phyloP scores from a whole-genome alignment of 1,140 invertebrate genomes.

The Harpegnathos saltator region DNA sequence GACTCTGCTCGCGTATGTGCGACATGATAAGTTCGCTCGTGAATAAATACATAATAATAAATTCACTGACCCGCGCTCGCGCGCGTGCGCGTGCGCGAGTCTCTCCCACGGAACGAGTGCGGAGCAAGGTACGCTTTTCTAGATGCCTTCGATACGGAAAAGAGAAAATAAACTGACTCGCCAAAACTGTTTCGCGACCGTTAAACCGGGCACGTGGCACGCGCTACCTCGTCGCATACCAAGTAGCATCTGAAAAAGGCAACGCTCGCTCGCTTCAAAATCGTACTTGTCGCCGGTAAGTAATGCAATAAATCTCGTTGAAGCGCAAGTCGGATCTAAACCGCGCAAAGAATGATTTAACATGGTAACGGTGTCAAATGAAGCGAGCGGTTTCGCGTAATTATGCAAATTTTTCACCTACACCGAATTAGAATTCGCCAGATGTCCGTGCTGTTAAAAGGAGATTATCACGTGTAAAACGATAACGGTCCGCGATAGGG shows the following conservation, averaged over 20 bases:
- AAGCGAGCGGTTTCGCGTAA: conserved; percentile 26
- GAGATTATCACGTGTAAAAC: conserved; percentile 2
- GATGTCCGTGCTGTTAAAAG: conserved; percentile 36
- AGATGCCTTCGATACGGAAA: conserved; percentile 59
- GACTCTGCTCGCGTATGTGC: conserved; percentile 17
- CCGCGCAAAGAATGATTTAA: conserved; percentile 24
- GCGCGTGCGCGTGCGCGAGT: no score
- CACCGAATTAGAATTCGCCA: conserved; percentile 26
- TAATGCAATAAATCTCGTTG: conserved; percentile 39
- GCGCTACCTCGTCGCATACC: conserved; percentile 64
- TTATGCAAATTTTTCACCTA: conserved; percentile 1
- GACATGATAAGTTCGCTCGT: conserved; percentile 32
- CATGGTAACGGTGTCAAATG: conserved; percentile 18
- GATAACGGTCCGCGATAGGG: neutral
- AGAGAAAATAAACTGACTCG: conserved; percentile 69
- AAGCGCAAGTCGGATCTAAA: neutral
- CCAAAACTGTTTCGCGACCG: conserved; percentile 70
- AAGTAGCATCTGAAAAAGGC: conserved; percentile 73
- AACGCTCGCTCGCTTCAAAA: conserved; percentile 57
- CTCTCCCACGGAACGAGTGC: conserved; percentile 63
- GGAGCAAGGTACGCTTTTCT: conserved; percentile 49
- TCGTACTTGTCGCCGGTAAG: conserved; percentile 18
- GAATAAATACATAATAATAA: conserved; percentile 60
- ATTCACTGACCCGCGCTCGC: conserved; percentile 73
- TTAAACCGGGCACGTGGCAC: conserved; percentile 60